Evolutionary conservation across 1,140 invertebrate genomes (phyloP).

Genomic region (Pteromalus puparum): DNA sequence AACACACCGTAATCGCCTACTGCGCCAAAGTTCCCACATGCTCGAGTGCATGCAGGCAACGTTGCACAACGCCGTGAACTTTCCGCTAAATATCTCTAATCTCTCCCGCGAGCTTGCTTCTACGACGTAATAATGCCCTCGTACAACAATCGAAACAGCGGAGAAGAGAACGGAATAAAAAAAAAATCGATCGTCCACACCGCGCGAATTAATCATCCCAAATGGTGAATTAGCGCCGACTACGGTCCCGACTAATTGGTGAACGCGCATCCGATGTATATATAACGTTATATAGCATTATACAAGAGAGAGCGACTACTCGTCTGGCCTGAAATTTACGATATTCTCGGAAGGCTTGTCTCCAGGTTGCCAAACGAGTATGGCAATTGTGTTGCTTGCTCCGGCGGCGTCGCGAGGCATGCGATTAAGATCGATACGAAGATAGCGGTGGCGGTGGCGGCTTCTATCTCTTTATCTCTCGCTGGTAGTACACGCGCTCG

Average conservation of each 20-base stretch:
- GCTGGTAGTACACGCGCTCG: not conserved
- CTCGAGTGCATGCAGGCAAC: too few species aligned
- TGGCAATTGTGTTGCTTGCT: not conserved
- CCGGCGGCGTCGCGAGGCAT: not conserved
- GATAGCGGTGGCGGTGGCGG: conserved; percentile 8
- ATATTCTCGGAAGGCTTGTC: conserved; percentile 18
- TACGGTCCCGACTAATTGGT: not conserved
- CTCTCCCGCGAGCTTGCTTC: too few species aligned
- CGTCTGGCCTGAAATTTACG: conserved; percentile 12
- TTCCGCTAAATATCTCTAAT: too few species aligned
- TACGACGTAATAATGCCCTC: too few species aligned
- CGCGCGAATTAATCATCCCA: not conserved
- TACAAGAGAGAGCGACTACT: not conserved
- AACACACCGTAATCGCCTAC: too few species aligned
- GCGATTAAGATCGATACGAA: conserved; percentile 24
- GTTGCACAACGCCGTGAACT: too few species aligned
- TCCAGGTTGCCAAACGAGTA: conserved; percentile 23
- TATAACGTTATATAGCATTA: not conserved
- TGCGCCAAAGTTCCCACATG: not conserved
- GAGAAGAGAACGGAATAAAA: not conserved
- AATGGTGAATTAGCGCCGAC: not conserved
- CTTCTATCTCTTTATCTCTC: conserved; percentile 6
- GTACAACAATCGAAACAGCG: too few species aligned
- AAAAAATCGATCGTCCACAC: too few species aligned
- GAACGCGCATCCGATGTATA: not conserved